phyloP scores from a whole-genome alignment of 2,797 vertebrate genomes.

The Alauda arvensis region DNA sequence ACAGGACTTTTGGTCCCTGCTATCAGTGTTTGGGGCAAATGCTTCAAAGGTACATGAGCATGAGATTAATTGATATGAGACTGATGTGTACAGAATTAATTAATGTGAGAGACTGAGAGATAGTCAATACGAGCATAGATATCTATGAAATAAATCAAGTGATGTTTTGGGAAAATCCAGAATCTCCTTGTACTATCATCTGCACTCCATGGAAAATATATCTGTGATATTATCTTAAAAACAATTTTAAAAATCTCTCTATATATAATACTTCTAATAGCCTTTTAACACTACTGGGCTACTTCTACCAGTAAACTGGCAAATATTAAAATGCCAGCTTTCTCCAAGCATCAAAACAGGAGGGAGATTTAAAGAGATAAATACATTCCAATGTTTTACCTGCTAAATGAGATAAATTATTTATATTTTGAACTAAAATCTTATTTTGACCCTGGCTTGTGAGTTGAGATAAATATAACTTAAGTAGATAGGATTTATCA shows the following conservation, averaged over 20 bases:
- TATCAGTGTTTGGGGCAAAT: background rate
- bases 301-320: background rate
- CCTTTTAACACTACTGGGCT: background rate
- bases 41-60: background rate
- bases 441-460: background rate
- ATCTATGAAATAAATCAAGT: background rate
- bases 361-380: background rate
- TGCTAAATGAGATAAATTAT: background rate
- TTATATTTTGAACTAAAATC: background rate
- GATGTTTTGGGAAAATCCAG: background rate
- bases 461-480: background rate
- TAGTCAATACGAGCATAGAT: background rate
- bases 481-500: background rate
- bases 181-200: background rate
- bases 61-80: slow-evolving; percentile 11
- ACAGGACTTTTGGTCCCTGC: background rate
- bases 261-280: background rate
- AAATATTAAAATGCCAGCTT: background rate
- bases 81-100: slow-evolving; percentile 20
- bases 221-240: background rate
- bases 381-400: background rate
- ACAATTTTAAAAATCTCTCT: background rate
- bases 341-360: background rate
- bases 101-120: background rate
- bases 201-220: background rate